Base-by-base conservation (phyloP, 2,888 invertebrate genomes). In the Nematopogon swammerdamellus region DNA sequence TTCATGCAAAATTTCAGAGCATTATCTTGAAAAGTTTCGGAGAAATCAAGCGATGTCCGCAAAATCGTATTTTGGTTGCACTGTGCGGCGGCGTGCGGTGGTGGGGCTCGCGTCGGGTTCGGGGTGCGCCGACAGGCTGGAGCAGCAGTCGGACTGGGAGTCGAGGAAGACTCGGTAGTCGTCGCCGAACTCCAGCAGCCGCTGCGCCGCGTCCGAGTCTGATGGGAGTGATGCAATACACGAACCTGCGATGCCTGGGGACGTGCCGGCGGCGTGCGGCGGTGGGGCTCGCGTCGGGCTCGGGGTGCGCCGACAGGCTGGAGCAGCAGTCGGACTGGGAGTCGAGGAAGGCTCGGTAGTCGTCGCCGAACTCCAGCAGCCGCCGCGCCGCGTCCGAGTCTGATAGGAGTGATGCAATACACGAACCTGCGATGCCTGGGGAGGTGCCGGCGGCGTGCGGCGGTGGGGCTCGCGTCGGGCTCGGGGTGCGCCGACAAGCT, bases 261-360 rank as follows among this genome's bases (percentile, higher is more conserved):
- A n/a, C 82, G 50, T 70, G 61, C 29, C 74, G 63, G 10, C 74
- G 61, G 18, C 72, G 64, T 0, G 69, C 65, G n/a, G n/a, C n/a
- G n/a, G n/a, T n/a, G 8, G 75, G 75, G 58, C 74, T 73, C 44
- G 57, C 61, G 50, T 70, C 75, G 58, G 64, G 63, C 52, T 77
- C 80, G 19, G 75, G 80, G 60, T 84, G 84, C 47, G 89, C 89
- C 47, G 91, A 90, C 55, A 88, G 79, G 53, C 88, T 87, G 55
- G 91, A 91, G 73, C 92, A 91, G 65, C 88, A 89, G 72, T 94
- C 94, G 0, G 93, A 94, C 64, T 93, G 93, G 54, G 93, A 93
- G 75, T 93, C 94, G 48, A 95, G 82, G 72, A 88, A 93, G 60
- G 89, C 90, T 64, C 93, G 84, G 72, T 95, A 95, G 72, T 95